phyloP scores from a whole-genome alignment of 2,888 invertebrate species.

The Chaitophorus viminalis region DNA sequence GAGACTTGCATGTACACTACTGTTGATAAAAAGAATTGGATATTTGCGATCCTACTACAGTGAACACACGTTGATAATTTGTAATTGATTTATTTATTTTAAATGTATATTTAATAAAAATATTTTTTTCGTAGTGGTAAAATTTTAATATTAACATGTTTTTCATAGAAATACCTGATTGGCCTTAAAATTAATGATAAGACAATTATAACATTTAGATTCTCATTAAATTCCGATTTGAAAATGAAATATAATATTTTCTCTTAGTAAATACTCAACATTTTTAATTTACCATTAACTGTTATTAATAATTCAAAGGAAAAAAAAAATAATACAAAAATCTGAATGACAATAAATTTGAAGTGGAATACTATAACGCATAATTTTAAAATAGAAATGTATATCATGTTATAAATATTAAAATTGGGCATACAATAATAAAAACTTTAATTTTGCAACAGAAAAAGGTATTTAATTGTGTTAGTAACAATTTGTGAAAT shows the following conservation, averaged over 20 bases:
- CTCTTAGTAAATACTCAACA: no score
- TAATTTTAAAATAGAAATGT: no score
- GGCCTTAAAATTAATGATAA: no score
- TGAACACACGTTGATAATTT: background rate
- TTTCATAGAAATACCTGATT: background rate
- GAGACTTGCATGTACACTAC: background rate
- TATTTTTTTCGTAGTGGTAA: no score
- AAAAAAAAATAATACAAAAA: no score
- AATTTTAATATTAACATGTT: background rate
- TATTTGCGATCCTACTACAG: constrained; percentile 9
- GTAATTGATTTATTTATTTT: background rate
- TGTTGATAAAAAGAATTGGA: background rate
- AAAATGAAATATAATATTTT: no score
- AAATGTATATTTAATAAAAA: background rate
- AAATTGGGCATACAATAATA: no score
- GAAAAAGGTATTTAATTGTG: background rate
- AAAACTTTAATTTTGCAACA: background rate
- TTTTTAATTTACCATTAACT: no score
- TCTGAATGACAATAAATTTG: no score
- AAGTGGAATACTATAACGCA: no score
- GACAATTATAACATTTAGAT: background rate
- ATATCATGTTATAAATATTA: no score
- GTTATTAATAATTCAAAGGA: no score
- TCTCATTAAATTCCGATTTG: background rate
- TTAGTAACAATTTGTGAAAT: background rate